Evolutionary conservation across 2,797 vertebrate species (phyloP).

Genomic region (Helarctos malayanus): DNA sequence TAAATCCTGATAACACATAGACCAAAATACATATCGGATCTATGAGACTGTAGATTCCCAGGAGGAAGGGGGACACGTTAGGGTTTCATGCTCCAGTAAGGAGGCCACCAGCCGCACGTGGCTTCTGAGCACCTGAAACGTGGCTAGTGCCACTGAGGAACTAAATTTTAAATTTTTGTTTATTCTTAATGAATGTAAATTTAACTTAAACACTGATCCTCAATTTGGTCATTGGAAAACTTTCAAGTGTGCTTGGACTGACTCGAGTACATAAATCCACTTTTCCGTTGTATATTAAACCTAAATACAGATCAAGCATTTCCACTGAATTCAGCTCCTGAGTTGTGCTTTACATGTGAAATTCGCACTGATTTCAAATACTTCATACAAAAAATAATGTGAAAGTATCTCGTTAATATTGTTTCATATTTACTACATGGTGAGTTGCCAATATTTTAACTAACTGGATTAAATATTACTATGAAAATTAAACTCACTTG

Average conservation of each 20-base stretch:
- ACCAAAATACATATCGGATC: not conserved
- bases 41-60: not conserved
- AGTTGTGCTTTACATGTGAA: not conserved
- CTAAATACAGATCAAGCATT: not conserved
- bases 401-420: not conserved
- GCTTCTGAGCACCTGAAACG: not conserved
- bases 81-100: no score
- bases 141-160: not conserved
- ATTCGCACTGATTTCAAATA: not conserved
- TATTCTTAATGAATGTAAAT: not conserved
- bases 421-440: not conserved
- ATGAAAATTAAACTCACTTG: constrained; percentile 13
- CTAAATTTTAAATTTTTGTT: not conserved
- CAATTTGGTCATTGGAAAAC: not conserved
- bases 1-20: not conserved
- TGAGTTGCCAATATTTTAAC: not conserved
- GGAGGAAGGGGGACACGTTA: not conserved
- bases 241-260: not conserved
- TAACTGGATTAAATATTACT: not conserved
- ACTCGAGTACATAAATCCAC: not conserved
- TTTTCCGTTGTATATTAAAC: not conserved
- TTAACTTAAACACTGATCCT: not conserved
- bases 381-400: not conserved
- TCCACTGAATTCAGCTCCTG: not conserved
- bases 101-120: not conserved